Base-by-base conservation (phyloP, 2,888 invertebrate species). In the Rhogogaster chlorosoma region DNA sequence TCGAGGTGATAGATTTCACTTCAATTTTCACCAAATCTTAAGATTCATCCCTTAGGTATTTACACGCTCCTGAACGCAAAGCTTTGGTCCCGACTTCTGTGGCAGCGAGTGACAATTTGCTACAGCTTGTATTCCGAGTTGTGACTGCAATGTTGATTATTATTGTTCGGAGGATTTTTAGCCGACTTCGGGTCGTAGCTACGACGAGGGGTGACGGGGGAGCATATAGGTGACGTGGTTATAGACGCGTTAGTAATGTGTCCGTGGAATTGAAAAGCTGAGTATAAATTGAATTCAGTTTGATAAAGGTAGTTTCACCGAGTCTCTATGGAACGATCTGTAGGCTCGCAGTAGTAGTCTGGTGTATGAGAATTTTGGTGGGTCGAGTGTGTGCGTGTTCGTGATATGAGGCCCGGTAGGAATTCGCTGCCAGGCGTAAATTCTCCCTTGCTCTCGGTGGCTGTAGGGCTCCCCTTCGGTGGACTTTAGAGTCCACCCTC, bases 401-500 rank as follows among this genome's bases (percentile, higher is more conserved):
- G 90, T 89, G 91, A 92, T 91, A 92, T 90, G 91, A 91, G 91
- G 91, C 89, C 90, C 91, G 90, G 90, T 88, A 91, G 92, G 92
- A 92, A 92, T 92, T 92, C 91, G 90, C 90, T 88, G 89, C 87
- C 90, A 89, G 89, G 91, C 91, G 92, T 92, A 92, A 92, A 92
- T 92, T 92, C 89, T 89, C 88, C 86, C 85, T 87, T 87, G 85
- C 88, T 88, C 87, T 86, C 45, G 84, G 77, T 70, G 84, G 77
- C 85, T 78, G 77, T 84, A 84, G 88, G 86, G 89, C 90, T 90
- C 89, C 91, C 91, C 88, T 89, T 88, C 89, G 90, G 88, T 90
- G 91, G 93, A 93, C 92, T 93, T 92, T 93, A 92, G 91, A 93
- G 90, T 91, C 91, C 91, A 89, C 89, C 91, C 91, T 89, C 88